phyloP scores from a whole-genome alignment of 2,113 vertebrate genomes.

The Genyomyrus donnyi region DNA sequence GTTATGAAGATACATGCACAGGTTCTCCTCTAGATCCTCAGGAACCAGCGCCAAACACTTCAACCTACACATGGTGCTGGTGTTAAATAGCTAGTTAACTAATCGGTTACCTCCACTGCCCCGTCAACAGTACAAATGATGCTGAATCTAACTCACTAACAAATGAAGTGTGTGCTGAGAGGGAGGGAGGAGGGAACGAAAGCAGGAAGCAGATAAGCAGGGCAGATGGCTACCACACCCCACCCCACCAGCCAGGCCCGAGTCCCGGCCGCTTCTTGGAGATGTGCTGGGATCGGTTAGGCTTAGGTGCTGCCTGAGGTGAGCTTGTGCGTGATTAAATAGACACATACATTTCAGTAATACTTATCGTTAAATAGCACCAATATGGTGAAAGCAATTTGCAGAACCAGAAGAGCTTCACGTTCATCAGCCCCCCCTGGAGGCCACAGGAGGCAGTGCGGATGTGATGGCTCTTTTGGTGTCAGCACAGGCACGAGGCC shows the following conservation, averaged over 20 bases:
- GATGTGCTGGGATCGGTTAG: neutral
- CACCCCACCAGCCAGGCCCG: neutral
- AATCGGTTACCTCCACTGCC: neutral
- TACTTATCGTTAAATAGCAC: constrained; percentile 44
- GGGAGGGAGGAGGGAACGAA: neutral
- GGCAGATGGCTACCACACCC: neutral
- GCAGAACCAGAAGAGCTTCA: constrained; percentile 33
- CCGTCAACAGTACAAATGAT: neutral
- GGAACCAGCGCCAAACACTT: neutral
- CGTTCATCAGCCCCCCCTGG: neutral
- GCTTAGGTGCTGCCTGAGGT: neutral
- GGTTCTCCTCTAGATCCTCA: neutral
- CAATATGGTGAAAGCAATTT: constrained; percentile 62
- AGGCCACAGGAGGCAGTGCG: neutral
- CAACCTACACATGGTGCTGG: neutral
- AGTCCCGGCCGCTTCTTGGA: neutral
- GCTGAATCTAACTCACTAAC: neutral
- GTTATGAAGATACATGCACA: neutral
- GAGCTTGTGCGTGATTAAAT: neutral
- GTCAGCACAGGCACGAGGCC: neutral
- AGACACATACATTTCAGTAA: neutral
- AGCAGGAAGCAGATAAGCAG: neutral
- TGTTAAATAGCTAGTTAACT: neutral
- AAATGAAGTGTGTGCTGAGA: neutral
- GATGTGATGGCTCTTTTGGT: neutral